Evolutionary conservation across 2,888 invertebrate species (phyloP).

Genomic region (Drosophila setosimentum): DNA sequence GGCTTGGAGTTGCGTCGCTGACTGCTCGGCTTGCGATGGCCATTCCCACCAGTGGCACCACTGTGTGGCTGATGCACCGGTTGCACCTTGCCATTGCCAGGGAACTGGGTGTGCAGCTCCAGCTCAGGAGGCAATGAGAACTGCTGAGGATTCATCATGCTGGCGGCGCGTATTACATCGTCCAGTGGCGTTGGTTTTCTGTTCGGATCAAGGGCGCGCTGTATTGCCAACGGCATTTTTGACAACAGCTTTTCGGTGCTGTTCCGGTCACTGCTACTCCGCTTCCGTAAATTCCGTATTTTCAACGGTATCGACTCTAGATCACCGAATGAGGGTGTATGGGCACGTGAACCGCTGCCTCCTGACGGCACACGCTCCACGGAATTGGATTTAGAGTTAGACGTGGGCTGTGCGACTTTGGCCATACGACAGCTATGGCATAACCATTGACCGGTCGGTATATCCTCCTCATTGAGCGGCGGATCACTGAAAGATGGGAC

Average conservation of each 20-base stretch:
- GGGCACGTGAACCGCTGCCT: constrained; percentile 84
- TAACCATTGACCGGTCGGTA: constrained; percentile 96
- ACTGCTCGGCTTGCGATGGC: constrained; percentile 71
- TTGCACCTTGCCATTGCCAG: constrained; percentile 92
- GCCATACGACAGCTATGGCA: constrained; percentile 91
- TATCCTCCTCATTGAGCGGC: constrained; percentile 94
- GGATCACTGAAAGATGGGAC: constrained; percentile 90
- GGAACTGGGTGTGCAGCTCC: constrained; percentile 91
- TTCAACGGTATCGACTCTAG: constrained; percentile 84
- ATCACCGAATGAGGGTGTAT: constrained; percentile 80
- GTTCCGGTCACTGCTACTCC: constrained; percentile 83
- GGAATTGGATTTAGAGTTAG: constrained; percentile 85
- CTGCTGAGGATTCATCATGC: constrained; percentile 94
- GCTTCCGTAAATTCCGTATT: constrained; percentile 84
- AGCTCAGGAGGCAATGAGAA: constrained; percentile 95
- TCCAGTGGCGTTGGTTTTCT: constrained; percentile 89
- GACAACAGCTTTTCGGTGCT: constrained; percentile 80
- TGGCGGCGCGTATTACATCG: constrained; percentile 92
- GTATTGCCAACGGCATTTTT: constrained; percentile 82
- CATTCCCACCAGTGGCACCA: constrained; percentile 58
- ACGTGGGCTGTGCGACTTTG: constrained; percentile 71
- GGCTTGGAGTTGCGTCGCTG: constrained; percentile 84
- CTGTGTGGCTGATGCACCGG: constrained; percentile 56
- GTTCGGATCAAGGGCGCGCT: constrained; percentile 83
- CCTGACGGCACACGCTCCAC: constrained; percentile 83